Conservation (phyloP, 2,797 vertebrate species). For the Peromyscus attwateri region DNA sequence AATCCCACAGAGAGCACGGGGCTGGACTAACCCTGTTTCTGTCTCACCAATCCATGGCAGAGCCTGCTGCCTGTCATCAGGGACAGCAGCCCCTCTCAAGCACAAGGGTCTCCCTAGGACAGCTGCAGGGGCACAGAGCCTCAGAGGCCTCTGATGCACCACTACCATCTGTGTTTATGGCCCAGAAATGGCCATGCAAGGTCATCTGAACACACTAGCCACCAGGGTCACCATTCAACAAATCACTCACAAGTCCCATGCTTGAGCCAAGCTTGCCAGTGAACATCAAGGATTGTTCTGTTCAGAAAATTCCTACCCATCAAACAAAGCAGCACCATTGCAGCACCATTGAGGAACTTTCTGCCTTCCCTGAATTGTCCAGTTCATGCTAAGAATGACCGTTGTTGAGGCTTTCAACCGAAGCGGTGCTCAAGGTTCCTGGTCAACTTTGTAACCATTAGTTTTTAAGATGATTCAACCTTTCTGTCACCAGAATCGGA, state of each 20-base stretch:
- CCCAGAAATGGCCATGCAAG: not conserved
- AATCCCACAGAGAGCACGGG: not conserved
- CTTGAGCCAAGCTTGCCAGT: not conserved
- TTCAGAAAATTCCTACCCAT: not conserved
- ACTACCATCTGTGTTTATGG: not conserved
- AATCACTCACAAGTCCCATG: not conserved
- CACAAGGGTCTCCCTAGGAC: not conserved
- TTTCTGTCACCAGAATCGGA: not conserved
- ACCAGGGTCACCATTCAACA: too few relatives aligned
- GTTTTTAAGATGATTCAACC: not conserved
- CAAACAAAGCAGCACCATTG: not conserved
- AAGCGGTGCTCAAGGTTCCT: not conserved
- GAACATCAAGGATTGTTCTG: not conserved
- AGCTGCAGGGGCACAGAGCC: not conserved
- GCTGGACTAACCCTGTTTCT: not conserved
- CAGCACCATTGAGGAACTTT: too few relatives aligned
- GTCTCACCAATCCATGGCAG: not conserved
- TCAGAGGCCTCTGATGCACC: not conserved
- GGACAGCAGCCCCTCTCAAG: not conserved
- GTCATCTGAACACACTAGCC: not conserved
- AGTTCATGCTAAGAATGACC: not conserved
- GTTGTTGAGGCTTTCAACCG: not conserved
- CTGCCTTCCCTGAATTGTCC: not conserved
- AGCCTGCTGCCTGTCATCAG: not conserved
- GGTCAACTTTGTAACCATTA: not conserved